Percentiles rank a stretch among this genome's conserved stretches.
phyloP scores from a whole-genome alignment of 2,888 invertebrate genomes.

The Cryptus armator region DNA sequence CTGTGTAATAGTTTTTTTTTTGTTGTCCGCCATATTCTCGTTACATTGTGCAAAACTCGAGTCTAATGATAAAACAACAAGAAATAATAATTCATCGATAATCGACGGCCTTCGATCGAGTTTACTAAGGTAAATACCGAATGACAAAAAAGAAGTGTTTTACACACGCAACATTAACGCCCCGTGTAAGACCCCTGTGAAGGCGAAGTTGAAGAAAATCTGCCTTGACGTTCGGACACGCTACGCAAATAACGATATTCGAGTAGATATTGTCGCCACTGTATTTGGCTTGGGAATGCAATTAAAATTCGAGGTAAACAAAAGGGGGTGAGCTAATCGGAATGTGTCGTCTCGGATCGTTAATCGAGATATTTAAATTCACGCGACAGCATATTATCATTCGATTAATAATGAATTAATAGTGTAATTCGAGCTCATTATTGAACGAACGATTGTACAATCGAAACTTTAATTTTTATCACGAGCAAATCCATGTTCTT shows the following conservation, averaged over 20 bases:
- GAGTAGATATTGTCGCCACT: not conserved
- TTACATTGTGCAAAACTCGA: conserved; percentile 3
- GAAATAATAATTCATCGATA: not conserved
- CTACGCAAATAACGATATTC: not conserved
- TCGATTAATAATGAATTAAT: not conserved
- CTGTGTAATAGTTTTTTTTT: not conserved
- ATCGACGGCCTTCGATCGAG: not conserved
- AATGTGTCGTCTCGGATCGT: conserved; percentile 16
- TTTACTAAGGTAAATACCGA: not conserved
- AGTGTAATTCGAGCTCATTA: not conserved
- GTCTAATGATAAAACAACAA: not conserved
- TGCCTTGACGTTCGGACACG: not conserved
- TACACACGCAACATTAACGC: not conserved
- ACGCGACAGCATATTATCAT: not conserved
- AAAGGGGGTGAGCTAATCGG: conserved; percentile 4
- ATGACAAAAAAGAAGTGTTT: not conserved
- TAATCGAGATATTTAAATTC: conserved; percentile 16
- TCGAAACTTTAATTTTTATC: not conserved
- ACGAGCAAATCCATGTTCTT: not conserved
- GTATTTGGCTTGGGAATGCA: not conserved
- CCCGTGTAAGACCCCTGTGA: not conserved
- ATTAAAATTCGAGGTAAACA: not conserved
- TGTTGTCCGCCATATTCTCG: not conserved
- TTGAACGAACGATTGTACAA: not conserved
- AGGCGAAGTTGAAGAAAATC: not conserved